Conservation (phyloP, 2,113 vertebrate species). For the Atherinomorus stipes region DNA sequence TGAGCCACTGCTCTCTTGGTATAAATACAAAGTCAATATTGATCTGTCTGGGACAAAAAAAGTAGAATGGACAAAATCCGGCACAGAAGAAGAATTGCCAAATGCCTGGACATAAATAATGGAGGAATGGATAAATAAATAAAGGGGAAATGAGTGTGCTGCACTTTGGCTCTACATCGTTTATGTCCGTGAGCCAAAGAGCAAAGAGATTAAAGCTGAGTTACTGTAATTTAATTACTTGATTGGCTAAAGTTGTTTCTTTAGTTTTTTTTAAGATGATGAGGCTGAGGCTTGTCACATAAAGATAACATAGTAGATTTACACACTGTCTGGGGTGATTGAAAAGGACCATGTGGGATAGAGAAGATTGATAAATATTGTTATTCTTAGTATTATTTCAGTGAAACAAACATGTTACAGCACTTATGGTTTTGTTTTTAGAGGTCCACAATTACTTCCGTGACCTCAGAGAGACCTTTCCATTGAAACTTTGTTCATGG, state of each 20-base stretch:
- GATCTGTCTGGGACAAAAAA: slow-evolving; percentile 46
- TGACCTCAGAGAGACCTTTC: slow-evolving; percentile 38
- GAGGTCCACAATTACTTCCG: neutral
- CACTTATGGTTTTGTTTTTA: neutral
- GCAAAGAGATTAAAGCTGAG: neutral
- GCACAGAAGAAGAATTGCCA: slow-evolving; percentile 6
- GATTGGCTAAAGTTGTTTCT: slow-evolving; percentile 4
- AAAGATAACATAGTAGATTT: neutral
- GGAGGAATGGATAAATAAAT: slow-evolving; percentile 22
- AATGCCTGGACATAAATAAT: slow-evolving; percentile 47
- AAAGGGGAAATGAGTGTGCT: slow-evolving; percentile 6
- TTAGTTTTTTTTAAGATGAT: neutral
- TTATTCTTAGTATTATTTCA: neutral
- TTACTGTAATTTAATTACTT: slow-evolving; percentile 2
- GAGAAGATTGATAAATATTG: neutral
- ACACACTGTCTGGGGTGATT: neutral
- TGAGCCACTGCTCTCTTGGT: slow-evolving; percentile 43
- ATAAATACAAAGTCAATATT: slow-evolving; percentile 62
- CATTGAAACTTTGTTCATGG: slow-evolving; percentile 30
- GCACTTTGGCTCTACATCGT: neutral
- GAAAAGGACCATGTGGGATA: neutral
- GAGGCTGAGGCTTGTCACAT: neutral
- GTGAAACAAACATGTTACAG: neutral
- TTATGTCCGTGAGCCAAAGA: neutral
- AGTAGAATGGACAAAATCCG: slow-evolving; percentile 23